phyloP scores from a whole-genome alignment of 2,797 vertebrate genomes.

The Siniperca undulata region DNA sequence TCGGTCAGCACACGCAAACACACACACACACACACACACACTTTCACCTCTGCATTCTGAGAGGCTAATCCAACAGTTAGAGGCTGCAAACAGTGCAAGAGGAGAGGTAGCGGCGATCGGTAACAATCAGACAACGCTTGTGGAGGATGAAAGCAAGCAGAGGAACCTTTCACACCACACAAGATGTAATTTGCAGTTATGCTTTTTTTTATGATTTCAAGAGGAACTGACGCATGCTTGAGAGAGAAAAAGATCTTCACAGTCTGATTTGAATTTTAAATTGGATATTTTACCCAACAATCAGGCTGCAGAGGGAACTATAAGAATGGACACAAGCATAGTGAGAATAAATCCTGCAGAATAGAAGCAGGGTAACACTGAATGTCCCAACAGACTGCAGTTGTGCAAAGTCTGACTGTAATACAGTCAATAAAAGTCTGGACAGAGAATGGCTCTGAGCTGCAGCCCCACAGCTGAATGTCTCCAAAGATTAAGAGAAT shows the following conservation, averaged over 20 bases:
- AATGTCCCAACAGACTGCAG: constrained; percentile 19
- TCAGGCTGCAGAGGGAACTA: background rate
- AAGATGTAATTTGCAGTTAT: background rate
- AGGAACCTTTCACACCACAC: constrained; percentile 17
- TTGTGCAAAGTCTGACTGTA: constrained; percentile 32
- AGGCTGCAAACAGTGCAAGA: background rate
- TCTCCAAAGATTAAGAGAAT: constrained; percentile 53
- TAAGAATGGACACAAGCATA: background rate
- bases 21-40: constrained; percentile 18
- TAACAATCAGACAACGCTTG: background rate
- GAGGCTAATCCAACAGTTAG: constrained; percentile 17
- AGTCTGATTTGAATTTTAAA: constrained; percentile 1
- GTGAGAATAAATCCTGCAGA: constrained; percentile 32
- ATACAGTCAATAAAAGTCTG: constrained; percentile 44
- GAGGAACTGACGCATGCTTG: background rate
- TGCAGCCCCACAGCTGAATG: constrained; percentile 23
- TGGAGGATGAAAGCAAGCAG: background rate
- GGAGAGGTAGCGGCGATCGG: background rate
- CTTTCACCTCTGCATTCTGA: constrained; percentile 36
- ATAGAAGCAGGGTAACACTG: constrained; percentile 1
- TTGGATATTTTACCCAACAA: constrained; percentile 16
- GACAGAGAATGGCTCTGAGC: constrained; percentile 15
- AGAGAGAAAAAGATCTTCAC: background rate
- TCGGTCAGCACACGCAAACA: constrained; percentile 5
- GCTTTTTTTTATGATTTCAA: constrained; percentile 14